A percentile compares a stretch with the other conserved stretches of the same genome.
phyloP scores from a whole-genome alignment of 2,888 invertebrate genomes.

The Brachyptera risi region DNA sequence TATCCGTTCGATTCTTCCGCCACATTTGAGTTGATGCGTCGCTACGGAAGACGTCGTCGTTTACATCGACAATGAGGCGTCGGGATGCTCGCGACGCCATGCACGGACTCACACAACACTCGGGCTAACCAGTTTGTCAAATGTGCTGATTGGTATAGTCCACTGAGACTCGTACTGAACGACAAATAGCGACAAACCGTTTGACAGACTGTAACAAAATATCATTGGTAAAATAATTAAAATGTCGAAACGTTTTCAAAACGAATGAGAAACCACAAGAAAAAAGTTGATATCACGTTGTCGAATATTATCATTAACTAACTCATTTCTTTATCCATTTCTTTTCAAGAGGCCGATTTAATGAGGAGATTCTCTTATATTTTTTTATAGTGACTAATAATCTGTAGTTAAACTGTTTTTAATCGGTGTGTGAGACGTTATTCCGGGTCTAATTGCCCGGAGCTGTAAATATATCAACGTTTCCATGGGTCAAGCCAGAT shows the following conservation, averaged over 20 bases:
- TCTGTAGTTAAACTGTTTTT: conserved; percentile 1
- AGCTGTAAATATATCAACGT: background rate
- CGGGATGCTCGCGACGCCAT: background rate
- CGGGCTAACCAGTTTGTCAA: too few species aligned
- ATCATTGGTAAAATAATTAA: too few species aligned
- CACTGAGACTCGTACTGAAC: too few species aligned
- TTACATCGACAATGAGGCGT: conserved; percentile 24
- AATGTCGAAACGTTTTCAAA: too few species aligned
- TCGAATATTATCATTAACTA: too few species aligned
- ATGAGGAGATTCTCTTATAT: background rate
- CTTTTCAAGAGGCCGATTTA: background rate
- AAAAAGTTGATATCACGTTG: too few species aligned
- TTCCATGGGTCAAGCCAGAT: background rate
- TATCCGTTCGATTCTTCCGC: conserved; percentile 18
- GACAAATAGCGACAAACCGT: too few species aligned
- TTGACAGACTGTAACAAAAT: too few species aligned
- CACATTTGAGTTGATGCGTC: conserved; percentile 24
- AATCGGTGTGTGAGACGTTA: background rate
- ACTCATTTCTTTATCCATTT: background rate
- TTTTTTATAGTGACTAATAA: background rate
- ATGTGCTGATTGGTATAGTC: too few species aligned
- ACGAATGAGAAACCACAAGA: too few species aligned
- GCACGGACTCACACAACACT: background rate
- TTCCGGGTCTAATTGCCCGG: background rate
- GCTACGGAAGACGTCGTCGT: conserved; percentile 18